Evolutionary conservation across 1,140 invertebrate species (phyloP).

Genomic region (Drosophila cardini): DNA sequence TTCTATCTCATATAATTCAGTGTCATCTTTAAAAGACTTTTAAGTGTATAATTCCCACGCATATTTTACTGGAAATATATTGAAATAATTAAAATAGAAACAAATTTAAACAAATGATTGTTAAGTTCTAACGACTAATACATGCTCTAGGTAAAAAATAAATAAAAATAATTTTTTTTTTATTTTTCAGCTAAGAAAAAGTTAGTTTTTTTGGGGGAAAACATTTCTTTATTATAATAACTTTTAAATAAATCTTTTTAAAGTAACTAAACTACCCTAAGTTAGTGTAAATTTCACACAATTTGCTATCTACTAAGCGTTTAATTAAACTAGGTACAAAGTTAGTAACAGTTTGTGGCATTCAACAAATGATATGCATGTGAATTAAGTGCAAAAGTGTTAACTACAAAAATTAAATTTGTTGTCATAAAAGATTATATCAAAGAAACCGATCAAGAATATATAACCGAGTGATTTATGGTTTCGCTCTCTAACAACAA

Average conservation of each 20-base stretch:
- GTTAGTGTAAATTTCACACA: slow-evolving; percentile 4
- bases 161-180: too few relatives aligned
- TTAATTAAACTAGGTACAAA: slow-evolving; percentile 10
- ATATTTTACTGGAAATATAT: slow-evolving; percentile 16
- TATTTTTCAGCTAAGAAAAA: too few relatives aligned
- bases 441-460: slow-evolving; percentile 51
- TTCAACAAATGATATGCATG: neutral
- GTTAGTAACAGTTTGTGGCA: slow-evolving; percentile 1
- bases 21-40: slow-evolving; percentile 1
- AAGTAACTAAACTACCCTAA: neutral
- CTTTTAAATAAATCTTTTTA: too few relatives aligned
- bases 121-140: neutral
- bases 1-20: slow-evolving; percentile 5
- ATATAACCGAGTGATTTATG: slow-evolving; percentile 43
- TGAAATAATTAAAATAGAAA: slow-evolving; percentile 31
- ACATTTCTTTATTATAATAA: too few relatives aligned
- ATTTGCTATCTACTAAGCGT: slow-evolving; percentile 7
- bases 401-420: slow-evolving; percentile 22
- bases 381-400: slow-evolving; percentile 26
- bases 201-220: too few relatives aligned
- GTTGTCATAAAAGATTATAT: slow-evolving; percentile 26
- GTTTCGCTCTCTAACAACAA: slow-evolving; percentile 6
- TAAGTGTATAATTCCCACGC: slow-evolving; percentile 35
- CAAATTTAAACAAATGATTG: neutral
- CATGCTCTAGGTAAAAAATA: slow-evolving; percentile 5